Conservation (phyloP, 2,888 invertebrate genomes). For the Megalurothrips usitatus region DNA sequence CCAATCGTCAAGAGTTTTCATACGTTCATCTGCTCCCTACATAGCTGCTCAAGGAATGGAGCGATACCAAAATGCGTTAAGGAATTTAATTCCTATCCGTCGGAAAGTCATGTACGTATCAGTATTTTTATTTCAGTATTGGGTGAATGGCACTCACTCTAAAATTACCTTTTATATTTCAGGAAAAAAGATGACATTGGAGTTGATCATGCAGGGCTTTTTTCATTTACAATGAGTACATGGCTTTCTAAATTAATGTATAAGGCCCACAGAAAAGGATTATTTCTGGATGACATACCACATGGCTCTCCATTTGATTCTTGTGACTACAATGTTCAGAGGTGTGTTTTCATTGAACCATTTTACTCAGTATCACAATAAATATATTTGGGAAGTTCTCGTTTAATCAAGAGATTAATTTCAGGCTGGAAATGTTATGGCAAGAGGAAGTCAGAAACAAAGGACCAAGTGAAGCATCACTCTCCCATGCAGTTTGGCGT, state of each 20-base stretch:
- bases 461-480: conserved; percentile 49
- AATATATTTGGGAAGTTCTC: background rate
- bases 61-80: conserved; percentile 42
- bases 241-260: conserved; percentile 52
- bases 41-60: conserved; percentile 43
- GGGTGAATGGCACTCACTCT: background rate
- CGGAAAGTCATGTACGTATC: conserved; percentile 40
- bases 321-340: conserved; percentile 50
- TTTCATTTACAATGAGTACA: conserved; percentile 50
- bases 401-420: conserved; percentile 29
- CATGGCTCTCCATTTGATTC: conserved; percentile 48
- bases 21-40: conserved; percentile 38
- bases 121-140: conserved; percentile 4
- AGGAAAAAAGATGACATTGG: conserved; percentile 42
- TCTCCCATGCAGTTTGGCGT: conserved; percentile 49
- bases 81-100: conserved; percentile 42
- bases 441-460: conserved; percentile 48
- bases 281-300: conserved; percentile 46
- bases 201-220: conserved; percentile 49
- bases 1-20: background rate
- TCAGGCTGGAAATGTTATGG: conserved; percentile 52
- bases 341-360: conserved; percentile 44
- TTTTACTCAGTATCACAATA: background rate
- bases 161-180: conserved; percentile 28
- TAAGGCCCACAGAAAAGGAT: conserved; percentile 48